Base-by-base conservation (phyloP, 2,888 invertebrate genomes). In the Tyria jacobaeae region DNA sequence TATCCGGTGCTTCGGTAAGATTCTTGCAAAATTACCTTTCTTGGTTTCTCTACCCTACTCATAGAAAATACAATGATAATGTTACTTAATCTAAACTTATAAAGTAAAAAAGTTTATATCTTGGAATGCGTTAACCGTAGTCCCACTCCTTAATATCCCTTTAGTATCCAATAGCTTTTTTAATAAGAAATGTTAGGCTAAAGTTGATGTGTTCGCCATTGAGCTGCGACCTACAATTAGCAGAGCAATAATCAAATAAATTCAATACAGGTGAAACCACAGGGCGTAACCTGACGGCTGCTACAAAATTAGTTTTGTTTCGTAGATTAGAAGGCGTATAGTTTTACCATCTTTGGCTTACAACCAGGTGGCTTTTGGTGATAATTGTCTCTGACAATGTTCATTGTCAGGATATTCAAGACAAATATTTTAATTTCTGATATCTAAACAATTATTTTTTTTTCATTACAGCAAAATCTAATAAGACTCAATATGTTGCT, bases 1-100 rank as follows among this genome's bases (percentile, higher is more conserved):
- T 63, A 70, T 73, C 71, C 57, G 55, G 56, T 62, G 48, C 25
- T 69, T 64, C 48, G 58, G 60, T 60, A 35, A 60, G 25, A 57
- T 56, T 68, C 57, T 67, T 53, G 24, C 12, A 27, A 39, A 2
- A 44, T 21, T 21, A 44, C 21, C 15, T 5, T 37, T 37, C 15
- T 37, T 35, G 10, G 12, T 37, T 37, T 37, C n/a, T n/a, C n/a
- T n/a, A n/a, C n/a, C n/a, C n/a, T n/a, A n/a, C n/a, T n/a, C n/a
- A n/a, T n/a, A n/a, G n/a, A n/a, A n/a, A n/a, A n/a, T n/a, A n/a
- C n/a, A n/a, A 31, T 31, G 27, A 31, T 31, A 2, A 31, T 31
- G 27, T 6, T 31, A 31, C 4, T 7, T 31, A 31, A 31, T 7
- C 27, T 31, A 1, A 31, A 31, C 6, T 31, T 31, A 31, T 31